Evolutionary conservation across 92 coral and sea anemone genomes (phyloP), one percentile per base, ranked within the genome.

Genomic region (Epizoanthus illoricatus): DNA sequence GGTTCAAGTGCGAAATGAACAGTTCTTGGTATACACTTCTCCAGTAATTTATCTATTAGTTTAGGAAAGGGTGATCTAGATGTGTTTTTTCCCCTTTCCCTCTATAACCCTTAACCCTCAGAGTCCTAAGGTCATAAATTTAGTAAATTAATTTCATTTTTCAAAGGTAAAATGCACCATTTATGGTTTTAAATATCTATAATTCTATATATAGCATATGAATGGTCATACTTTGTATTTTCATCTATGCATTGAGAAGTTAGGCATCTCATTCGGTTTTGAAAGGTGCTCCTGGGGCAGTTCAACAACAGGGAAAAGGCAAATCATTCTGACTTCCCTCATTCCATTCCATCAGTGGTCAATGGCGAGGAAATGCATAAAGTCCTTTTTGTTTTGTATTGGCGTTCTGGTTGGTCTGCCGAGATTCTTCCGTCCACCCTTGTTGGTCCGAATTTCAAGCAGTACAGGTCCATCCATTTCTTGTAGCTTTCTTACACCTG

Each of bases 341-440:
- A 52, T 36, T 2, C 33, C 17, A 17, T 28, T 45, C 21, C n/a
- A 68, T 93, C 54, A 93, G 67, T 91, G 94, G 84, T 96, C 99
- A 43, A 96, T 96, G 9, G 99, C 99, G 41, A 96, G 92, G 87
- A 96, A 96, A 74, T 96, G 99, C 99, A 96, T 96, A 71, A 96
- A 96, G 88, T 96, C 99, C 58, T 90, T 92, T 81, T 96, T 96
- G 83, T 96, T 96, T 84, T 96, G 97, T 18, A 86, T 83, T 33
- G 99, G 98, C 36, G 99, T 85, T 85, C 99, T 87, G 62, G 98
- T 96, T 28, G 99, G 99, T 72, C 99, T 84, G 16, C 99, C 99
- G n/a, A 96, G 98, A 70, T 96, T 90, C 67, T 96, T 96, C 74
- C 99, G 76, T 70, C 98, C 97, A 0, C 99, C 99, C 61, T 90